phyloP scores from a whole-genome alignment of 2,113 vertebrate genomes.

The Formicarius rufipectus region DNA sequence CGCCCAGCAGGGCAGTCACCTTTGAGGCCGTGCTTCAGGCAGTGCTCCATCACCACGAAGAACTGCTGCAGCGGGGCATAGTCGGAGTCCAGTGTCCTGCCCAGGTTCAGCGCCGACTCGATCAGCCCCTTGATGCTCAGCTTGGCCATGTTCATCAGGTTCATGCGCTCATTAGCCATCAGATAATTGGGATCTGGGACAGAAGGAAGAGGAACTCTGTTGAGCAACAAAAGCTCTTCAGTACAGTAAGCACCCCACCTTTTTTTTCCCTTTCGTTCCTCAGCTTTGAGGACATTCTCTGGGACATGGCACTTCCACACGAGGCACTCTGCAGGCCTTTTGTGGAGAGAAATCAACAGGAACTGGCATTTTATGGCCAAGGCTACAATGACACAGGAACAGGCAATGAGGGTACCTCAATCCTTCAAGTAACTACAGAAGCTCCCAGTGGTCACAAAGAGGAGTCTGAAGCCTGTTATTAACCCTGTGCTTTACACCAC shows the following conservation, averaged over 20 bases:
- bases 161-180: slow-evolving; percentile 96
- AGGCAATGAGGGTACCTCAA: neutral
- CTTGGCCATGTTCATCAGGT: slow-evolving; percentile 99
- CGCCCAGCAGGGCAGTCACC: slow-evolving; percentile 61
- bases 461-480: neutral
- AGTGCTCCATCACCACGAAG: slow-evolving; percentile 99
- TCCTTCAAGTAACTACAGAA: neutral
- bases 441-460: neutral
- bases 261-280: neutral
- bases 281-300: neutral
- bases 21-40: slow-evolving; percentile 96
- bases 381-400: rapidly evolving
- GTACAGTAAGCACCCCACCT: neutral
- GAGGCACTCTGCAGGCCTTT: neutral
- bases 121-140: slow-evolving; percentile 98
- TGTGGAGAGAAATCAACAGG: neutral
- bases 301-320: neutral
- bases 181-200: slow-evolving; percentile 94
- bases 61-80: slow-evolving; percentile 98
- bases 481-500: neutral
- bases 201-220: neutral
- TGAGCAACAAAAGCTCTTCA: neutral
- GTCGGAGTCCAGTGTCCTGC: slow-evolving; percentile 94
- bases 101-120: slow-evolving; percentile 94
- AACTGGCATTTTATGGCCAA: neutral